phyloP scores from a whole-genome alignment of 1,140 invertebrate species.

The Akabosia matsudoensis region DNA sequence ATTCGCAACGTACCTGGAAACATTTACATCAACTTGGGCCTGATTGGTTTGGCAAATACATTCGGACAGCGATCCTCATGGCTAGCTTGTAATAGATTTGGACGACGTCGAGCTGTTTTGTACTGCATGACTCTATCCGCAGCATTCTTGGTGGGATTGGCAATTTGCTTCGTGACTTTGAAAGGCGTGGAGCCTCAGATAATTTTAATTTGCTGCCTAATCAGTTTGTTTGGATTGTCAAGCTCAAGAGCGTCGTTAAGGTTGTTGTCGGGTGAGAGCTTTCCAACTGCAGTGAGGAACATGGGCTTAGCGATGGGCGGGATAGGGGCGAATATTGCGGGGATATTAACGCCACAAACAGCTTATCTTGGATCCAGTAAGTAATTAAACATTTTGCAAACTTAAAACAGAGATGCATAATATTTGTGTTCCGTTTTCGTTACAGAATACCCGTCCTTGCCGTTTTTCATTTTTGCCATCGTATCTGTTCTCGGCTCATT shows the following conservation, averaged over 20 bases:
- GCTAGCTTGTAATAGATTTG: conserved; percentile 22
- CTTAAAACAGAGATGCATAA: not conserved
- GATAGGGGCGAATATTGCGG: conserved; percentile 9
- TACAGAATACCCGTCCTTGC: conserved; percentile 31
- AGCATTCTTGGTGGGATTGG: conserved; percentile 34
- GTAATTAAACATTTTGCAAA: not conserved
- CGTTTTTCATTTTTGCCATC: conserved; percentile 36
- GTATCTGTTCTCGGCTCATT: conserved; percentile 32
- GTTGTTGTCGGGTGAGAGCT: conserved; percentile 32
- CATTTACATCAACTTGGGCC: conserved; percentile 33
- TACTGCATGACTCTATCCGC: conserved; percentile 33
- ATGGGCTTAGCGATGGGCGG: conserved; percentile 32
- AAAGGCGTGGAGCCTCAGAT: not conserved
- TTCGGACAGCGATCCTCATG: conserved; percentile 35
- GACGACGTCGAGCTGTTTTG: conserved; percentile 31
- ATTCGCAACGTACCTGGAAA: conserved; percentile 40
- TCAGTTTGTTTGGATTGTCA: conserved; percentile 26
- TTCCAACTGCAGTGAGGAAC: conserved; percentile 32
- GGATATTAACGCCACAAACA: conserved; percentile 29
- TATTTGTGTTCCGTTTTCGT: not conserved
- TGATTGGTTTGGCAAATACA: conserved; percentile 34
- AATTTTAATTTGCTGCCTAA: conserved; percentile 19
- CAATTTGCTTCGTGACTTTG: conserved; percentile 31
- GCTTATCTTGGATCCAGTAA: conserved; percentile 23
- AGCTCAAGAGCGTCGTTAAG: conserved; percentile 16